Base-by-base conservation (phyloP, 2,888 invertebrate genomes). In the Lucinisca nassula region DNA sequence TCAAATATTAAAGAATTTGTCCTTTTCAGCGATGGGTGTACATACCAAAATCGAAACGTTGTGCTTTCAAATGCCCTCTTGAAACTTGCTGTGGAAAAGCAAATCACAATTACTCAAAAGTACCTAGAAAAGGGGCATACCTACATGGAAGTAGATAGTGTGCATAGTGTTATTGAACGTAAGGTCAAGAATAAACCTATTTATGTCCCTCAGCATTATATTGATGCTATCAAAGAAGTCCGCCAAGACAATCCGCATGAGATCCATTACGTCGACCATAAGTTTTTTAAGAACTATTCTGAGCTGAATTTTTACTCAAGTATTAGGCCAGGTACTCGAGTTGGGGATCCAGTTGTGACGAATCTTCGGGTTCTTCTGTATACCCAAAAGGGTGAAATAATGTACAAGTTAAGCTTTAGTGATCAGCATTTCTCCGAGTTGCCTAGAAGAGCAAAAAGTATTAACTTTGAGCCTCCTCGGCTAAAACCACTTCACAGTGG, bases 41-140 rank as follows among this genome's bases (percentile, higher is more conserved):
- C 80, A 0, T 90, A 89, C 40, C 91, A 91, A 80, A 91, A 91
- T 73, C 78, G 89, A 38, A 89, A 89, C 76, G 79, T 77, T 67
- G 79, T 61, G 17, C 38, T 90, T 17, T 27, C 86, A 30, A 91
- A 90, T 76, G 79, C 87, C 17, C 73, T 90, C 35, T 45, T 84
- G 21, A 55, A 74, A 27, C 72, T 85, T 32, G 74, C 85, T 3
- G 32, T 37, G 21, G 75, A 82, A 14, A 75, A 75, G 40, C 73
- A 81, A 27, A 76, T 85, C 37, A 85, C 74, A 24, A 88, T 88
- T 55, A 30, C 45, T 21, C 90, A 90, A 78, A 91, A 91, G 61
- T 77, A 58, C 55, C 61, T 91, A 27, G 86, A 84, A 79, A 75
- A 74, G 37, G 89, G 90, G 6, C 91, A 91, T 72, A 90, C 88